Evolutionary conservation across 1,140 invertebrate species (phyloP).

Genomic region (Aphidius ervi): DNA sequence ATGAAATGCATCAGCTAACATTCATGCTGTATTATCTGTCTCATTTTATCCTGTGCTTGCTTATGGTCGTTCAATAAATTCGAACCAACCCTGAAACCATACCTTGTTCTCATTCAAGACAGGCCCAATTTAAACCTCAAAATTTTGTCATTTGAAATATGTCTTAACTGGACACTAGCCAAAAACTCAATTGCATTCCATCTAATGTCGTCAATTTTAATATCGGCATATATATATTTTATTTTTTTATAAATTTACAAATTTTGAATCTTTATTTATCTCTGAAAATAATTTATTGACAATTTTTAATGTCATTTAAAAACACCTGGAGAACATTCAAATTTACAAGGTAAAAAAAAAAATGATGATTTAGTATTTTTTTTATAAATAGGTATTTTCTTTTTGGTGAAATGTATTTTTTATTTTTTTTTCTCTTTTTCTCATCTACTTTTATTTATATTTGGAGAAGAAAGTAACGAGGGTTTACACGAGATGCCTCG

Average conservation of each 20-base stretch:
- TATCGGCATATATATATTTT: not conserved
- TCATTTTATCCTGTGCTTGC: not conserved
- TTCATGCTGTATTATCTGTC: not conserved
- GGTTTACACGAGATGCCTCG: too few species aligned
- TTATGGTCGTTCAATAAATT: conserved; percentile 4
- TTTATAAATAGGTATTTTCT: too few species aligned
- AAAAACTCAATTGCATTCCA: conserved; percentile 40
- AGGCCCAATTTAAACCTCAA: conserved; percentile 1
- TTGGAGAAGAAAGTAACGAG: too few species aligned
- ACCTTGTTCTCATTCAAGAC: not conserved
- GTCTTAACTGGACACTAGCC: conserved; percentile 34
- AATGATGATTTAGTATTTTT: too few species aligned
- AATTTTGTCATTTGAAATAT: conserved; percentile 4
- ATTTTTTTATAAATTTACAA: conserved; percentile 32
- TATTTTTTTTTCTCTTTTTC: too few species aligned
- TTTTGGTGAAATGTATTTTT: too few species aligned
- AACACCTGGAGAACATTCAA: too few species aligned
- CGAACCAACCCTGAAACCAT: not conserved
- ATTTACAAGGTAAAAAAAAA: too few species aligned
- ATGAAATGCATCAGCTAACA: not conserved
- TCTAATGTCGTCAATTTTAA: conserved; percentile 32
- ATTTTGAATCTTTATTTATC: not conserved
- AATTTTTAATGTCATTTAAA: too few species aligned
- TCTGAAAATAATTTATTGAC: too few species aligned
- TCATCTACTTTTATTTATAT: too few species aligned